Evolutionary conservation across 92 coral and sea anemone species (phyloP), one percentile per base, ranked within the genome.

Genomic region (Siderastrea siderea): DNA sequence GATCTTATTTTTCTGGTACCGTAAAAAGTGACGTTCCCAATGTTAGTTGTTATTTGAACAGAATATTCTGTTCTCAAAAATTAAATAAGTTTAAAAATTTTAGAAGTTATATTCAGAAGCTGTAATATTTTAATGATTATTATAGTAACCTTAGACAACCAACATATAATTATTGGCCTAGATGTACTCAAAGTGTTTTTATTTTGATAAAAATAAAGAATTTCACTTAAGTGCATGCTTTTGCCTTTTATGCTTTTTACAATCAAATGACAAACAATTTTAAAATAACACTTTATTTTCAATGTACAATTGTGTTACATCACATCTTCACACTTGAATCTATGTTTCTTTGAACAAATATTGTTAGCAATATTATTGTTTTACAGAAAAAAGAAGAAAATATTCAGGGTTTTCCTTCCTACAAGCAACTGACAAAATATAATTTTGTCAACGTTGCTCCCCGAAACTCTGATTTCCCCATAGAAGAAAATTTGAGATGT

Each of bases 241-340:
- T 26, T 26, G 38, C 0, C 38, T 26, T 11, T 55, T 11, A 14
- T 4, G 66, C 17, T 2, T 7, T 61, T 9, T 43, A 12, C 5
- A 13, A 3, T 4, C 19, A 26, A 52, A 51, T 6, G 43, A 17
- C 19, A 14, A 54, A 65, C 59, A 52, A 12, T 51, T 67, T 80
- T 50, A 66, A 80, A 80, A 80, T 53, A 6, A 4, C 63, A 67
- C 84, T 80, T 66, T 80, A 79, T 65, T 80, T 64, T 48, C 16
- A 79, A 62, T 79, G 49, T 65, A 79, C 83, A 79, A 72, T 62
- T 79, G 47, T 4, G 45, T n/a, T 47, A 79, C 57, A 79, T 38
- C 47, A 79, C 26, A 9, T 9, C 6, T 12, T 79, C 71, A 49
- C 71, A 47, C 53, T 47, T 71, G 57, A 68, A 43, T 47, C 50